phyloP scores from a whole-genome alignment of 2,888 invertebrate genomes.

The Leptinotarsa juncta region DNA sequence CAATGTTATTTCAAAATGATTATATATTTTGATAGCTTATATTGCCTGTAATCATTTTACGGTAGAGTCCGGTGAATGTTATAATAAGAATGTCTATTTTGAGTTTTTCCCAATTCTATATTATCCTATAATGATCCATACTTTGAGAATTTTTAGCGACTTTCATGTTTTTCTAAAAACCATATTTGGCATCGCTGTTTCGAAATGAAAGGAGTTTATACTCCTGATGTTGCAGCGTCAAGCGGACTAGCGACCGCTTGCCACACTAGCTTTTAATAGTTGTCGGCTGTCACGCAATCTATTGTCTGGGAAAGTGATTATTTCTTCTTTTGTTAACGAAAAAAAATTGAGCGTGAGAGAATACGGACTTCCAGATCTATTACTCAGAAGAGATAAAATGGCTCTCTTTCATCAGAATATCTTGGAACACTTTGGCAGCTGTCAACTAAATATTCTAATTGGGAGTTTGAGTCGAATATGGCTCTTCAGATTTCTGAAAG shows the following conservation, averaged over 20 bases:
- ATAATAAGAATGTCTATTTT: too few relatives aligned
- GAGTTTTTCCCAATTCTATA: too few relatives aligned
- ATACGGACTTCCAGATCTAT: not conserved
- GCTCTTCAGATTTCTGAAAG: too few relatives aligned
- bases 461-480: too few relatives aligned
- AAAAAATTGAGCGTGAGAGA: slow-evolving; percentile 20
- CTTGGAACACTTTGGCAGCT: not conserved
- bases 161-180: not conserved
- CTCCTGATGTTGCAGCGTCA: slow-evolving; percentile 14
- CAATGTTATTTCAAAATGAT: too few relatives aligned
- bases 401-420: not conserved
- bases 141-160: too few relatives aligned
- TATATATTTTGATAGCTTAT: too few relatives aligned
- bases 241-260: slow-evolving; percentile 15
- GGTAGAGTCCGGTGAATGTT: too few relatives aligned
- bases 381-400: not conserved
- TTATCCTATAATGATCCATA: too few relatives aligned
- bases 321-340: slow-evolving; percentile 9
- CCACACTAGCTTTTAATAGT: slow-evolving; percentile 22
- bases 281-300: slow-evolving; percentile 22
- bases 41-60: too few relatives aligned
- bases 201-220: not conserved
- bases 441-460: not conserved
- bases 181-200: not conserved
- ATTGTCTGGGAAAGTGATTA: slow-evolving; percentile 21